phyloP scores from a whole-genome alignment of 2,797 vertebrate species.

The Kryptopterus vitreolus region DNA sequence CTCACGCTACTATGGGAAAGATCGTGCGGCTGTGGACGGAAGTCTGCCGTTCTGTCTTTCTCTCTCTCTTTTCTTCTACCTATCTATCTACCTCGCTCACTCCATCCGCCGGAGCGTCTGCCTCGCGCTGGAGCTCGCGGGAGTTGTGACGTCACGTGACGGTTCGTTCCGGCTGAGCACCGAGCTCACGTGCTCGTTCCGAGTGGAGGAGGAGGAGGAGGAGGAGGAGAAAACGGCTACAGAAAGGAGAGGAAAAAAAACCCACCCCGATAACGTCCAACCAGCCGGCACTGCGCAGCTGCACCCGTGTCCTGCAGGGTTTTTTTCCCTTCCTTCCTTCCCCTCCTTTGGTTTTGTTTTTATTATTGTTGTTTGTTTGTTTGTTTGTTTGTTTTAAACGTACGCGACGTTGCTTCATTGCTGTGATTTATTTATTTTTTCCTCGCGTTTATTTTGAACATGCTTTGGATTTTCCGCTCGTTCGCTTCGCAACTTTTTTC shows the following conservation, averaged over 20 bases:
- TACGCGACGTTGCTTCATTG: constrained; percentile 48
- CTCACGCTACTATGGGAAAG: too few relatives aligned
- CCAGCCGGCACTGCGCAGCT: constrained; percentile 63
- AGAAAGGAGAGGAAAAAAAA: constrained; percentile 63
- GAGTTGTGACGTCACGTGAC: constrained; percentile 80
- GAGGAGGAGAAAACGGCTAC: constrained; percentile 16
- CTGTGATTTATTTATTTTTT: constrained; percentile 30
- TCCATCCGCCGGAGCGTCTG: background rate
- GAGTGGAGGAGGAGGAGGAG: constrained; percentile 32
- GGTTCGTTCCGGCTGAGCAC: constrained; percentile 80
- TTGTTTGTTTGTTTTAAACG: constrained; percentile 46
- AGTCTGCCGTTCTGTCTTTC: background rate
- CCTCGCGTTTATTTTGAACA: constrained; percentile 36
- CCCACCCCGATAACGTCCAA: constrained; percentile 73
- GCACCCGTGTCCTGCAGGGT: constrained; percentile 52
- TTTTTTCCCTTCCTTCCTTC: background rate
- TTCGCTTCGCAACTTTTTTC: constrained; percentile 20
- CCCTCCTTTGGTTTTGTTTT: constrained; percentile 62
- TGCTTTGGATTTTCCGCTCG: background rate
- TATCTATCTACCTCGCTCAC: too few relatives aligned
- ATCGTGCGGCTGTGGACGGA: background rate
- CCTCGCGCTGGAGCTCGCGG: constrained; percentile 43
- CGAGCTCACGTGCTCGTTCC: constrained; percentile 55
- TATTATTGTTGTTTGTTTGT: constrained; percentile 59
- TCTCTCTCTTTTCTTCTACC: background rate